A percentile compares a stretch with the other conserved stretches of the same genome.
Conservation (phyloP, 2,797 vertebrate species). For the Cichlasoma orientale region DNA sequence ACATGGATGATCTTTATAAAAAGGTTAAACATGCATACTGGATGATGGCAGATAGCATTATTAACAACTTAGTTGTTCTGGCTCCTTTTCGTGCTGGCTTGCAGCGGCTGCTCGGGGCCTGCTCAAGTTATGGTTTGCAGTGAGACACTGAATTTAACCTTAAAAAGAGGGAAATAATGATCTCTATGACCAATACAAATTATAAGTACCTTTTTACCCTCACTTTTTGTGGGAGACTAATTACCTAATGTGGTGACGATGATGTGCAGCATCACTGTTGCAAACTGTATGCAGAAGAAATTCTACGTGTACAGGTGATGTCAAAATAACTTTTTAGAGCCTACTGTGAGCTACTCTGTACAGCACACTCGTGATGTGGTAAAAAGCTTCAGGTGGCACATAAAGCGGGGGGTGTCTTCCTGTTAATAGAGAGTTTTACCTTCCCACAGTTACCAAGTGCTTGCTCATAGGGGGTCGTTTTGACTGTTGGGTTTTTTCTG, state of each 20-base stretch:
- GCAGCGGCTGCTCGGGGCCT: not conserved
- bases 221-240: not conserved
- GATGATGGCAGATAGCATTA: not conserved
- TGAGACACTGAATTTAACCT: not conserved
- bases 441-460: too few relatives aligned
- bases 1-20: not conserved
- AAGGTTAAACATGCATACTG: not conserved
- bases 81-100: not conserved
- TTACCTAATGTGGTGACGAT: not conserved
- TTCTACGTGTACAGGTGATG: not conserved
- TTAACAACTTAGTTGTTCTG: not conserved
- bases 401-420: too few relatives aligned
- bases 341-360: too few relatives aligned
- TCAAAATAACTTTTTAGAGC: too few relatives aligned
- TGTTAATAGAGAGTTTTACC: too few relatives aligned
- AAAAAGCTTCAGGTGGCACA: too few relatives aligned
- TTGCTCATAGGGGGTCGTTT: too few relatives aligned
- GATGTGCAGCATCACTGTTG: not conserved
- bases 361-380: too few relatives aligned
- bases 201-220: not conserved
- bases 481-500: too few relatives aligned
- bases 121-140: not conserved
- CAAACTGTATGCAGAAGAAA: not conserved
- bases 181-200: not conserved
- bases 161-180: not conserved